Evolutionary conservation across 1,140 invertebrate genomes (phyloP).

Genomic region (Eueides isabella): DNA sequence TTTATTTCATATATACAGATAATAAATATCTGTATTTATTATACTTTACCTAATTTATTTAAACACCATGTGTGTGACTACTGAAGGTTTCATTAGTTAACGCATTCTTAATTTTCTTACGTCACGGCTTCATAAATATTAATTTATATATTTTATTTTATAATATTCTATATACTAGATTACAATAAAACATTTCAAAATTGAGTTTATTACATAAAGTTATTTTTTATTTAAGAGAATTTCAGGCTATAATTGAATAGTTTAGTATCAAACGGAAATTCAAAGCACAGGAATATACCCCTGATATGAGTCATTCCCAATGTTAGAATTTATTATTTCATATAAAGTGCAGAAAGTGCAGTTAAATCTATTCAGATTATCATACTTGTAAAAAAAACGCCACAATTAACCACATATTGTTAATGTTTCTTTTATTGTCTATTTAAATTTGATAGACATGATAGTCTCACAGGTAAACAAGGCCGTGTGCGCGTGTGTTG

Average conservation of each 20-base stretch:
- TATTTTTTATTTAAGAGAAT: not conserved
- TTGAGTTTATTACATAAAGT: no score
- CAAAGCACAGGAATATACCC: not conserved
- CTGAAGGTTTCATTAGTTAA: not conserved
- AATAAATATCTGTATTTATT: not conserved
- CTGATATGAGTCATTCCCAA: not conserved
- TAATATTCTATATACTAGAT: no score
- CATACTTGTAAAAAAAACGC: no score
- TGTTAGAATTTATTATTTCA: no score
- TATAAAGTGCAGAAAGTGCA: no score
- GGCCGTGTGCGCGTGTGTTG: conserved; percentile 58
- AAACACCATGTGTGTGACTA: not conserved
- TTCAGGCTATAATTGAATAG: not conserved
- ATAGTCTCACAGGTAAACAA: conserved; percentile 48
- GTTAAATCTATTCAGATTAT: no score
- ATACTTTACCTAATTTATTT: not conserved
- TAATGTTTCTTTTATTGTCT: not conserved
- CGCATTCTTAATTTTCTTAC: not conserved
- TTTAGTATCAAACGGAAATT: not conserved
- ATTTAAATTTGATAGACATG: not conserved
- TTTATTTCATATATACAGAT: not conserved
- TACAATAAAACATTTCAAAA: no score
- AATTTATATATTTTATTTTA: not conserved
- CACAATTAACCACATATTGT: no score
- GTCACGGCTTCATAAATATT: conserved; percentile 3